These are phyloP conservation scores for Carcharodon carcharias DNA, from an alignment of 2,797 vertebrate species.

Conservation along the genomic window DNA sequence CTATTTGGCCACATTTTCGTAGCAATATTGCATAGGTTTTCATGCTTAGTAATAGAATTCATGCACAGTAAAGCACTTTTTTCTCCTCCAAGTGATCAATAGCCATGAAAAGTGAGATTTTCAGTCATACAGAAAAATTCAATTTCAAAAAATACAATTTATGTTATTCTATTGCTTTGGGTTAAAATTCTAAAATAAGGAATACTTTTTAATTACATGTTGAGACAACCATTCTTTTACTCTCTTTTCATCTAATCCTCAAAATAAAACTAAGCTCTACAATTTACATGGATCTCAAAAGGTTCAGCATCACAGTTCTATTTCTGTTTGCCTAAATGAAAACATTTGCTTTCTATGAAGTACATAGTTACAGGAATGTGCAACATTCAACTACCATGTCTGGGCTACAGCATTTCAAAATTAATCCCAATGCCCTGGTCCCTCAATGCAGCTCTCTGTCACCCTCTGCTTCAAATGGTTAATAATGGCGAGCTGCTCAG, in stretches of 20 bases:
- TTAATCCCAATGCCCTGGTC: background rate
- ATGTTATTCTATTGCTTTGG: background rate
- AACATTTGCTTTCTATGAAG: background rate
- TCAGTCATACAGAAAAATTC: background rate
- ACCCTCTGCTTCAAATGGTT: background rate
- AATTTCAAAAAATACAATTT: background rate
- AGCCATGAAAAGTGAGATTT: background rate
- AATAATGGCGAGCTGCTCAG: background rate
- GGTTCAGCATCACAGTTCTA: background rate
- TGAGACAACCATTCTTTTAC: background rate
- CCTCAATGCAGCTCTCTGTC: background rate
- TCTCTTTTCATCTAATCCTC: background rate
- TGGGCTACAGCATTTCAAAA: background rate
- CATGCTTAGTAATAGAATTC: background rate
- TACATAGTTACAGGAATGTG: background rate
- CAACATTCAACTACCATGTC: background rate
- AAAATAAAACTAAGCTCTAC: background rate
- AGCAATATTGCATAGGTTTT: background rate
- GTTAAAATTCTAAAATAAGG: background rate
- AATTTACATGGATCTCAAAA: background rate
- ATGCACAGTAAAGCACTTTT: background rate
- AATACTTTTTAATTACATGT: background rate
- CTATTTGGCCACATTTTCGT: background rate
- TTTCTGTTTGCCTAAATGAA: background rate
- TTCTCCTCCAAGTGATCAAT: background rate